Evolutionary conservation across 2,797 vertebrate species (phyloP).

Genomic region (Furcifer pardalis): DNA sequence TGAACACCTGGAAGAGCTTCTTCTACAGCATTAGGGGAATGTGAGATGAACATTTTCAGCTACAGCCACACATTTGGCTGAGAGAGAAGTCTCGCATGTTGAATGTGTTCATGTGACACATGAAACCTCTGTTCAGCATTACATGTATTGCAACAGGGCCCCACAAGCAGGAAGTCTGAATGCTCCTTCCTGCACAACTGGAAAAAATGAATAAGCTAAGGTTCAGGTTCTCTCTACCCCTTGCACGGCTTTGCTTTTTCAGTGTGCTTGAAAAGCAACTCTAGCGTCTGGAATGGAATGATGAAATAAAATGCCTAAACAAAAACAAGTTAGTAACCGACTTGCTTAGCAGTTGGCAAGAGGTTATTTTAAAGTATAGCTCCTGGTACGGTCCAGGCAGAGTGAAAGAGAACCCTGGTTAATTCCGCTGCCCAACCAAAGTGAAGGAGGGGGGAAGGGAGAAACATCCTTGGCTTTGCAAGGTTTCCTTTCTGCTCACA

Average conservation of each 20-base stretch:
- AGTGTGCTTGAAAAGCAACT: neutral
- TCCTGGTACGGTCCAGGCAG: neutral
- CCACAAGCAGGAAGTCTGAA: neutral
- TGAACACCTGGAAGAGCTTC: constrained; percentile 34
- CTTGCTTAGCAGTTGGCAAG: neutral
- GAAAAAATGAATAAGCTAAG: too few relatives aligned
- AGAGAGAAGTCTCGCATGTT: neutral
- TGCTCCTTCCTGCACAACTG: neutral
- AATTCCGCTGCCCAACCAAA: too few relatives aligned
- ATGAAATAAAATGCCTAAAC: neutral
- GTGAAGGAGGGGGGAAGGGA: neutral
- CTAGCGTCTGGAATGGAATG: too few relatives aligned
- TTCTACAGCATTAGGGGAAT: constrained; percentile 9
- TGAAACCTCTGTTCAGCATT: neutral
- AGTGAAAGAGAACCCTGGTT: neutral
- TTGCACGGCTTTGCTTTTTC: neutral
- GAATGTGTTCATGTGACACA: neutral
- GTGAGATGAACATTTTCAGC: constrained; percentile 42
- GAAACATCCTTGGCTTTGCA: neutral
- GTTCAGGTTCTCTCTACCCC: neutral
- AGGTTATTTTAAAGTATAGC: neutral
- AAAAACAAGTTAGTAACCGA: neutral
- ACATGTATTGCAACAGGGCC: neutral
- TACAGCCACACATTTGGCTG: constrained; percentile 27
- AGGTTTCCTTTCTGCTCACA: neutral